These are phyloP conservation scores for Darevskia nairensis DNA, from an alignment of 2,797 vertebrate genomes.

Conservation along the genomic window DNA sequence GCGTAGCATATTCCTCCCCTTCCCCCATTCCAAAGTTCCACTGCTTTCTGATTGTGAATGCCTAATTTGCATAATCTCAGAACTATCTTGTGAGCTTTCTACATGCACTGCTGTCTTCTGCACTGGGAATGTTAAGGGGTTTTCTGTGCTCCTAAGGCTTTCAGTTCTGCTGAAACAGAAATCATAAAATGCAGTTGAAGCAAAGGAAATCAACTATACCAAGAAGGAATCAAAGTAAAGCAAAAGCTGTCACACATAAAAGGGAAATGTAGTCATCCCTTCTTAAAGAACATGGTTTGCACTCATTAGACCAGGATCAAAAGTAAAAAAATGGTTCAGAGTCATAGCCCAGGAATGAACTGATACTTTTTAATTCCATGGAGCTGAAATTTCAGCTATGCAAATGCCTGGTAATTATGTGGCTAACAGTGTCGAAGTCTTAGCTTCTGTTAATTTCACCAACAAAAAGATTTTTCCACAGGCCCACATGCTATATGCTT, in stretches of 20 bases:
- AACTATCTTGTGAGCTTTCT: slow-evolving; percentile 9
- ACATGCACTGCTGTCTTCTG: neutral
- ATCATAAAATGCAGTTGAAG: slow-evolving; percentile 28
- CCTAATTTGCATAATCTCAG: neutral
- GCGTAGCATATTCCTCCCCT: neutral
- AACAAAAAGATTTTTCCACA: too few relatives aligned
- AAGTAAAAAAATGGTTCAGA: neutral
- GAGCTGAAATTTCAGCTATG: neutral
- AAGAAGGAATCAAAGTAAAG: neutral
- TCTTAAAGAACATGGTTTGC: neutral
- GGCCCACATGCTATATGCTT: too few relatives aligned
- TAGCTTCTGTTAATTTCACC: neutral
- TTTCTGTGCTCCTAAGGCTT: slow-evolving; percentile 19
- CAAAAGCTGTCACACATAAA: neutral
- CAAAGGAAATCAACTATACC: neutral
- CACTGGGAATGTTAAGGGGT: neutral
- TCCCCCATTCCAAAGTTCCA: neutral
- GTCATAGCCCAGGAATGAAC: neutral
- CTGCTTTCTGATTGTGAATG: slow-evolving; percentile 19
- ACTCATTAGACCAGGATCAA: neutral
- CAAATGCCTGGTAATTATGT: neutral
- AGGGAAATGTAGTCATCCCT: neutral
- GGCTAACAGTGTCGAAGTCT: neutral
- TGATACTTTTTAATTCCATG: neutral
- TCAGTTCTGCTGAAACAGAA: slow-evolving; percentile 2